Percentiles rank a stretch among this genome's conserved stretches.
Evolutionary conservation across 1,140 invertebrate species (phyloP).

Genomic region (Drosophila kanapiae): DNA sequence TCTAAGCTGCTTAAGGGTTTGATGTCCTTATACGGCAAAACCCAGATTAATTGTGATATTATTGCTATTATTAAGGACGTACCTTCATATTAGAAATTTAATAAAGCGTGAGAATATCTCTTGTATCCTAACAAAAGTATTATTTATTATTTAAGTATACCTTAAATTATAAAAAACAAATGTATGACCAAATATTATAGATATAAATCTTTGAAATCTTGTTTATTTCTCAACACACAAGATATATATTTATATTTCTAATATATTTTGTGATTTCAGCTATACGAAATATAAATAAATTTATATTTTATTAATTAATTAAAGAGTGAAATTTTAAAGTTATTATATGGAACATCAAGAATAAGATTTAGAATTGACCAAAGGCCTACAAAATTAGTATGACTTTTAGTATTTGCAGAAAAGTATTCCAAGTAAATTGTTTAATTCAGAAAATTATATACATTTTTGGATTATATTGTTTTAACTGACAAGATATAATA

Average conservation of each 20-base stretch:
- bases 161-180: too few species aligned
- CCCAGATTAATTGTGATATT: conserved; percentile 6
- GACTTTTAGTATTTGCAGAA: too few species aligned
- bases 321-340: too few species aligned
- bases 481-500: neutral
- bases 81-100: neutral
- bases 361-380: too few species aligned
- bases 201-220: too few species aligned
- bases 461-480: neutral
- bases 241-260: neutral
- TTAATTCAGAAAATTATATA: too few species aligned
- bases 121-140: neutral
- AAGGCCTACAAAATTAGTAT: too few species aligned
- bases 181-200: too few species aligned
- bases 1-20: conserved; percentile 60
- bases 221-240: too few species aligned
- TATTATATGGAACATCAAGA: too few species aligned
- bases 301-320: neutral
- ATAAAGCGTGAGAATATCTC: neutral
- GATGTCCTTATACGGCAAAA: conserved; percentile 21
- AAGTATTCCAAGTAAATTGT: too few species aligned
- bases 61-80: neutral
- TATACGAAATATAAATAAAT: neutral
- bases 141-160: neutral
- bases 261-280: neutral